Conservation (phyloP, 1,140 invertebrate genomes). For the Macrostomum lignano region DNA sequence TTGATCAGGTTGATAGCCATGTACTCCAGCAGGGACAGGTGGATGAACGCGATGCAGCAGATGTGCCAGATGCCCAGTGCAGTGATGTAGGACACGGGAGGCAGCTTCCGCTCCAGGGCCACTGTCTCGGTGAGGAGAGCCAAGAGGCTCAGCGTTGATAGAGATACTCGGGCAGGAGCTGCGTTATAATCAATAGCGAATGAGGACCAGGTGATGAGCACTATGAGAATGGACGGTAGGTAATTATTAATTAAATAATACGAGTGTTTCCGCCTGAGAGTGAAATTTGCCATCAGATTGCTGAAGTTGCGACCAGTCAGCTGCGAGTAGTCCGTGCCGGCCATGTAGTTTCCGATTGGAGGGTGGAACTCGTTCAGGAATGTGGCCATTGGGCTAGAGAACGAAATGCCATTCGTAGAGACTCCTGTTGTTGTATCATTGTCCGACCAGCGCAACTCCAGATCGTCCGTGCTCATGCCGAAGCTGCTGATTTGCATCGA, state of each 20-base stretch:
- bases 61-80: slow-evolving; percentile 58
- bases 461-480: background rate
- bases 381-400: too few species aligned
- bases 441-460: background rate
- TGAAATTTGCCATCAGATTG: slow-evolving; percentile 39
- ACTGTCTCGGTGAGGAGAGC: slow-evolving; percentile 16
- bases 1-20: slow-evolving; percentile 37
- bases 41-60: slow-evolving; percentile 54
- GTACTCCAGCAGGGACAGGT: slow-evolving; percentile 50
- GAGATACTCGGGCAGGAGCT: slow-evolving; percentile 13
- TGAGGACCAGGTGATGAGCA: slow-evolving; percentile 51
- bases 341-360: too few species aligned
- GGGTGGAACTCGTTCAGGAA: too few species aligned
- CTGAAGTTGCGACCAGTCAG: background rate
- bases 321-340: too few species aligned
- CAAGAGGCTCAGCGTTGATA: slow-evolving; percentile 15
- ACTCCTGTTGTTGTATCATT: too few species aligned
- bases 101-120: slow-evolving; percentile 9
- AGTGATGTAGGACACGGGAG: slow-evolving; percentile 36
- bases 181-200: slow-evolving; percentile 13
- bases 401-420: too few species aligned
- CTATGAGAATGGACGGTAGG: slow-evolving; percentile 50
- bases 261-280: slow-evolving; percentile 50
- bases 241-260: slow-evolving; percentile 61
- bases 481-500: slow-evolving; percentile 7